phyloP scores from a whole-genome alignment of 2,113 vertebrate species.

The Alethe castanea region DNA sequence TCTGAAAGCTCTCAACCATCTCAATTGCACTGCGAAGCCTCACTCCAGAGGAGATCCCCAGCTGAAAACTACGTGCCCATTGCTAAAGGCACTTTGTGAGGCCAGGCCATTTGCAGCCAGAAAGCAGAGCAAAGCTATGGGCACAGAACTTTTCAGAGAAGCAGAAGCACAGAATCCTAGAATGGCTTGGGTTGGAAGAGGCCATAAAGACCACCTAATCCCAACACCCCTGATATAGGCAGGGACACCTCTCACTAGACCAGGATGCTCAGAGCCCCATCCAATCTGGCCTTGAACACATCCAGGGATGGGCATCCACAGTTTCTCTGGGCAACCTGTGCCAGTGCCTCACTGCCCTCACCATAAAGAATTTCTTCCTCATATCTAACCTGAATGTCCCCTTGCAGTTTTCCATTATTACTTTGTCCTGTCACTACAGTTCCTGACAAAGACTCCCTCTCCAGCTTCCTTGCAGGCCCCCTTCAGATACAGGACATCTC shows the following conservation, averaged over 20 bases:
- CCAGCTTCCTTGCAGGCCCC: accelerated
- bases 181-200: not conserved
- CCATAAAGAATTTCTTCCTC: not conserved
- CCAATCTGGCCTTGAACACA: not conserved
- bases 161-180: not conserved
- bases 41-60: not conserved
- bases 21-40: no score
- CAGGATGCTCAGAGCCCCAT: not conserved
- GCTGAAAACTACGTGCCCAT: not conserved
- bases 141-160: not conserved
- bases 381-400: not conserved
- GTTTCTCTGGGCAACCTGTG: not conserved
- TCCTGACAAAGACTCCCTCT: not conserved
- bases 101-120: not conserved
- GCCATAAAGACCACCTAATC: not conserved
- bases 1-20: not conserved
- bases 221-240: accelerated
- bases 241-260: no score
- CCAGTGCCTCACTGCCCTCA: not conserved
- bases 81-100: not conserved
- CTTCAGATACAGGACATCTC: not conserved
- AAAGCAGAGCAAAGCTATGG: not conserved
- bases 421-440: not conserved
- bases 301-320: not conserved
- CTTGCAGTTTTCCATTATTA: not conserved